Evolutionary conservation across 1,140 invertebrate species (phyloP).

Genomic region (Drosophila pectinifera): DNA sequence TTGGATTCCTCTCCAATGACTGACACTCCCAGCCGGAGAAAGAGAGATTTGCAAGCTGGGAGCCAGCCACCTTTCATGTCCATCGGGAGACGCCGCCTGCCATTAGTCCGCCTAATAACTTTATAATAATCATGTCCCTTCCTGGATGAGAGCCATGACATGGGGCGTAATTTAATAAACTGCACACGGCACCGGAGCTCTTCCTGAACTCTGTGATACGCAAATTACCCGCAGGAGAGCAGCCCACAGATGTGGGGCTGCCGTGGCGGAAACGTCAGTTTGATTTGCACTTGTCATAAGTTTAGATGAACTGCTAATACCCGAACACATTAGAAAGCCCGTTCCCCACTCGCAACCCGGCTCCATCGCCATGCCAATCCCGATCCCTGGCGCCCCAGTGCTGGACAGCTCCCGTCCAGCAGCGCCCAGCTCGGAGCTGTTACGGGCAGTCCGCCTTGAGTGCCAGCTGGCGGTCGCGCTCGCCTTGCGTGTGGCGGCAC

Average conservation of each 20-base stretch:
- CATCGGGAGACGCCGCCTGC: conserved; percentile 16
- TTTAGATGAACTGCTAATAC: conserved; percentile 83
- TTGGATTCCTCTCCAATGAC: conserved; percentile 18
- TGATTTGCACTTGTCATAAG: conserved; percentile 83
- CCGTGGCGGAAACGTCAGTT: conserved; percentile 78
- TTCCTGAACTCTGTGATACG: conserved; percentile 66
- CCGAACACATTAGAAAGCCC: conserved; percentile 81
- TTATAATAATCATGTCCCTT: conserved; percentile 77
- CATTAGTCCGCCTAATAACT: conserved; percentile 71
- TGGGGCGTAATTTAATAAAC: conserved; percentile 80
- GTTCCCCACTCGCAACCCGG: conserved; percentile 14
- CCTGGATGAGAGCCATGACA: conserved; percentile 51
- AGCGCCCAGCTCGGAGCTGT: conserved; percentile 5
- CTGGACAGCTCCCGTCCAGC: conserved; percentile 48
- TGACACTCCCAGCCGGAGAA: conserved; percentile 31
- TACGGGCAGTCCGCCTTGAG: conserved; percentile 40
- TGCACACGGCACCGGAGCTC: conserved; percentile 32
- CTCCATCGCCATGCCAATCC: neutral
- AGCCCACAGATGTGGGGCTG: conserved; percentile 25
- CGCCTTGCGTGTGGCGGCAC: conserved; percentile 50
- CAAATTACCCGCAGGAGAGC: conserved; percentile 55
- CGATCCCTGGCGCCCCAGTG: conserved; percentile 26
- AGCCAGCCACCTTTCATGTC: conserved; percentile 25
- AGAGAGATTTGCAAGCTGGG: conserved; percentile 24
- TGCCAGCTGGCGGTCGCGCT: conserved; percentile 45